Percentiles rank a stretch among this genome's conserved stretches.
Conservation (phyloP, 2,888 invertebrate species). For the Lysandra coridon region DNA sequence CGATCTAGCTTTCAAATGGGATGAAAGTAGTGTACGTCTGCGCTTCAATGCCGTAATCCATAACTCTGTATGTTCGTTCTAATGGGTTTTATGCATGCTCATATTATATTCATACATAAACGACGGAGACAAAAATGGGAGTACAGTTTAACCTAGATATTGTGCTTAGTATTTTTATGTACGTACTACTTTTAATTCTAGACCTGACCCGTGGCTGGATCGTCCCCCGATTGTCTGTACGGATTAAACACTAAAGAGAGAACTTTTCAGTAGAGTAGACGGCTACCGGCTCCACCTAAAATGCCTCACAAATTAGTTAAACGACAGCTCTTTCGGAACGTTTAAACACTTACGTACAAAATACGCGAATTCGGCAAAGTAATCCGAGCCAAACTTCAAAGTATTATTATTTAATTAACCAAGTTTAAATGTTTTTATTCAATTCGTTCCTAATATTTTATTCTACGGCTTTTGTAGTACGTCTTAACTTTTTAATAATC, state of each 20-base stretch:
- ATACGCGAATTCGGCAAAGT: not conserved
- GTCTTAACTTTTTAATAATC: slow-evolving; percentile 26
- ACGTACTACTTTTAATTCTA: not conserved
- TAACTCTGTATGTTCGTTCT: slow-evolving; percentile 59
- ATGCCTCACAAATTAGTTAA: not conserved
- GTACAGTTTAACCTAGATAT: slow-evolving; percentile 19
- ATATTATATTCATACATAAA: slow-evolving; percentile 25
- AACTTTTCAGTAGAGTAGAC: not conserved
- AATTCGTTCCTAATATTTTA: slow-evolving; percentile 23
- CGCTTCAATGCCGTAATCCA: slow-evolving; percentile 54
- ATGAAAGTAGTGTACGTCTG: slow-evolving; percentile 63
- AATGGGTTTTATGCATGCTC: slow-evolving; percentile 40
- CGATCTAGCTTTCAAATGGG: slow-evolving; percentile 56
- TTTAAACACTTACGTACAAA: slow-evolving; percentile 6
- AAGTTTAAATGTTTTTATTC: slow-evolving; percentile 24
- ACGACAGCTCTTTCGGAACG: not conserved
- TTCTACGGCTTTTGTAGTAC: slow-evolving; percentile 25
- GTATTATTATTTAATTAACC: slow-evolving; percentile 19
- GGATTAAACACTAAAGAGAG: not conserved
- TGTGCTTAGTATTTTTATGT: not conserved
- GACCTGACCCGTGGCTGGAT: not conserved
- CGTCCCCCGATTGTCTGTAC: not conserved
- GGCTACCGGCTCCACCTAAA: not conserved
- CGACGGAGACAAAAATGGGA: slow-evolving; percentile 17
- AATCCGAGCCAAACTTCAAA: slow-evolving; percentile 3